Base-by-base conservation (phyloP, 2,888 invertebrate species). In the Eristalis intricaria region DNA sequence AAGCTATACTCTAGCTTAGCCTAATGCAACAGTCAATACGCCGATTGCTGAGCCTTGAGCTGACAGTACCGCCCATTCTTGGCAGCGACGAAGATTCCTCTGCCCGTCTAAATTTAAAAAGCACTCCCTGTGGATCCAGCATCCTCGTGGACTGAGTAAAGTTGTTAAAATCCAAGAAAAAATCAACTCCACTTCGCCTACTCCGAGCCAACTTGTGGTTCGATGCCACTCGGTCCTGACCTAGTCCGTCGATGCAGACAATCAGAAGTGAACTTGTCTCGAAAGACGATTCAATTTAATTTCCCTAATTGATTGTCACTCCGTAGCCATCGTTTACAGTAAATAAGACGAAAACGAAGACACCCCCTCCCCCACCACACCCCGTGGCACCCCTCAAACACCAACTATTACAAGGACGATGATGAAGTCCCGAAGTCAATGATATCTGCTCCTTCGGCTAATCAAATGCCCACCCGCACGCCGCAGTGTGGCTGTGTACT, bases 281-380 rank as follows among this genome's bases (percentile, higher is more conserved):
- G 23, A 58, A 26, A 43, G 64, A 40, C 29, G 56, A 65, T 64
- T 70, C 64, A 64, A 64, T 71, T 71, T 78, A 40, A 22, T 58
- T 22, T 19, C 38, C 40, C 64, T 78, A 78, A 78, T 78, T 78
- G 78, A 70, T 70, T 70, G 64, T 23, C 78, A 58, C 64, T 70
- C 29, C 58, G 50, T 1, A 8, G 19, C 50, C 50, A 50, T 3
- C 50, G 50, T 32, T 32, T 32, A 10, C 32, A 32, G 32, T 32
- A 32, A 32, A 32, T 8, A 32, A 32, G 32, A 10, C 32, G 32
- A 32, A 29, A 29, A 5, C 32, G 8, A 32, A 8, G 32, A 8
- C 19, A n/a, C 8, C 19, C 1, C 43, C 43, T 7, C 43, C 43
- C 15, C 43, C 40, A 1, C n/a, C 7, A n/a, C n/a, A 13, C 15